Evolutionary conservation across 2,797 vertebrate genomes (phyloP), one percentile per base, ranked within the genome.

Genomic region (Masticophis lateralis): DNA sequence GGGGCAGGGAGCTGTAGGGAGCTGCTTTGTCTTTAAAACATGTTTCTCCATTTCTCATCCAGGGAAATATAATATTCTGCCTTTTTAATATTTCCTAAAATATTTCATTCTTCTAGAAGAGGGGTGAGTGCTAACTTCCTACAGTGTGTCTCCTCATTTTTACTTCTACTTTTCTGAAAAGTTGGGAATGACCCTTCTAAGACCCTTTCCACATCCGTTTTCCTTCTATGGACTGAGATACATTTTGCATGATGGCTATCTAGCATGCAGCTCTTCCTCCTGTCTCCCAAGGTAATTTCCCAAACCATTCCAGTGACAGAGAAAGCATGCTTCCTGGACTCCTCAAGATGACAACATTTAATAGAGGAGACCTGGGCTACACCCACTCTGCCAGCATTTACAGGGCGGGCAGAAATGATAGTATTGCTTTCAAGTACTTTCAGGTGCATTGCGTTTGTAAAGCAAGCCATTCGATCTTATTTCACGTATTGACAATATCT

Each of bases 381-480:
- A 83, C 32, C n/a, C 66, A 32, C 6, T 18, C n/a, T 32, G 63
- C 61, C 63, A 66, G 61, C 13, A 14, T 66, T 14, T 69, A 69
- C 0, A 5, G n/a, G n/a, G 5, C 0, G 2, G n/a, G 66, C 14
- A 74, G 69, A 37, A 74, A 74, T 18, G 6, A 74, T 83, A 11
- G 37, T 37, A 47, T 83, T 83, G 43, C 20, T 22, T 43, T 83
- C 20, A 22, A 43, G 20, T 43, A 20, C 37, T 11, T 83, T 83
- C 37, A 47, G 37, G 3, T 11, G 20, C 20, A 47, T 79, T 79
- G 22, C 14, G 3, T 56, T 90, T n/a, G 6, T 22, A 92, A 87
- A 90, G 88, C 79, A 53, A 61, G 74, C 32, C 74, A 86, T 66
- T 93, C 32, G 6, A 63, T 91, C 59, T 55, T 94, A 87, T 87